Evolutionary conservation across 2,797 vertebrate species (phyloP).

Genomic region (Sebastolobus altivelis): DNA sequence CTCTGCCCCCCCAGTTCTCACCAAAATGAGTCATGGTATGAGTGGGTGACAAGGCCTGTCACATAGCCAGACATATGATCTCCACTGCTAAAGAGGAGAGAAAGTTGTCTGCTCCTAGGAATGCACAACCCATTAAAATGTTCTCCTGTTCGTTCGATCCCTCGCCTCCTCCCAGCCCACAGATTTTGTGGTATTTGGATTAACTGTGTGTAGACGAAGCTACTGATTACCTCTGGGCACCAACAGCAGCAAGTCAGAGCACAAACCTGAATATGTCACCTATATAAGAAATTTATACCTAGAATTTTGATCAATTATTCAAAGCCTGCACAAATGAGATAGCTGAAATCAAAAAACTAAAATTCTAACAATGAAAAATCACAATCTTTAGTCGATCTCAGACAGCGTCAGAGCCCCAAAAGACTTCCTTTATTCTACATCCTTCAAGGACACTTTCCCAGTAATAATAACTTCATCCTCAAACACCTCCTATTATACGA

Average conservation of each 20-base stretch:
- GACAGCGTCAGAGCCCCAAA: constrained; percentile 8
- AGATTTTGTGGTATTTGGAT: constrained; percentile 29
- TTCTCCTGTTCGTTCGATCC: constrained; percentile 3
- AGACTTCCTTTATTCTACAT: constrained; percentile 4
- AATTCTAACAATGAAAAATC: constrained; percentile 13
- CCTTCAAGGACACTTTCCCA: constrained; percentile 13
- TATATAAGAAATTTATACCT: neutral
- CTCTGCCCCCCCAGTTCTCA: constrained; percentile 53
- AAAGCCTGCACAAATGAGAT: constrained; percentile 2
- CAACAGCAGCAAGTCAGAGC: constrained; percentile 1
- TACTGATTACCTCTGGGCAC: constrained; percentile 8
- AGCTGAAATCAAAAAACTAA: neutral
- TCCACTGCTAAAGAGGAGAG: constrained; percentile 52
- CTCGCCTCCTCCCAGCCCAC: constrained; percentile 1
- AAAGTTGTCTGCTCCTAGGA: constrained; percentile 49
- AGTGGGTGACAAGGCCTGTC: constrained; percentile 63
- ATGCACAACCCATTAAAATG: constrained; percentile 57
- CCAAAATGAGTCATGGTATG: constrained; percentile 62
- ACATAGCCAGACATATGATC: constrained; percentile 63
- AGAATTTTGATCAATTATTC: constrained; percentile 5
- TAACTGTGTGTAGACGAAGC: constrained; percentile 8
- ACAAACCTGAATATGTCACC: constrained; percentile 2
- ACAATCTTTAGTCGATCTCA: neutral
- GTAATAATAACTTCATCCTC: constrained; percentile 1
- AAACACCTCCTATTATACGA: constrained; percentile 19